These are phyloP conservation scores for Pleuronectes platessa DNA, from an alignment of 2,113 vertebrate species.

Conservation along the genomic window DNA sequence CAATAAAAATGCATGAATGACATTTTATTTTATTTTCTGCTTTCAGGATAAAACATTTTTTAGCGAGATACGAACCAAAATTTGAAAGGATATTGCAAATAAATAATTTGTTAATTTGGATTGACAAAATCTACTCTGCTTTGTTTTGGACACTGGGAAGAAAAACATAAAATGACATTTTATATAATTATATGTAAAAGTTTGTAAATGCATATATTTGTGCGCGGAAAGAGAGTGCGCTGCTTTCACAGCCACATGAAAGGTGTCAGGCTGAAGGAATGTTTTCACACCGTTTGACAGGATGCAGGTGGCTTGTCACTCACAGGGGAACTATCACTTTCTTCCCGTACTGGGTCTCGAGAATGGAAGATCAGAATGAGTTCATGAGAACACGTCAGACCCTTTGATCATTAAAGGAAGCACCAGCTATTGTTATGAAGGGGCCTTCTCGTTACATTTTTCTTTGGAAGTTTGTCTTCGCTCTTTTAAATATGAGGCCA, in stretches of 20 bases:
- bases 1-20: too few relatives aligned
- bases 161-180: too few relatives aligned
- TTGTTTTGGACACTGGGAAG: too few relatives aligned
- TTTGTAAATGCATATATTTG: not conserved
- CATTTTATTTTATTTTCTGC: not conserved
- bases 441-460: too few relatives aligned
- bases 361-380: not conserved
- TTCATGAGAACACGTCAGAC: not conserved
- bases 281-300: not conserved
- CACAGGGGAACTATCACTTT: too few relatives aligned
- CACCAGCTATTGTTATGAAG: too few relatives aligned
- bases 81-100: not conserved
- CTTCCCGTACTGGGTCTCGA: not conserved
- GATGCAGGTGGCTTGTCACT: not conserved
- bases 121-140: not conserved
- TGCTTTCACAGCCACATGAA: slow-evolving; percentile 6
- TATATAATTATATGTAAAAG: too few relatives aligned
- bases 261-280: not conserved
- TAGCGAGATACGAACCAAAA: not conserved
- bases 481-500: too few relatives aligned
- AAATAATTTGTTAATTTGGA: not conserved
- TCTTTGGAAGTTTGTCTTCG: too few relatives aligned
- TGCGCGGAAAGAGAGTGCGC: not conserved
- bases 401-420: too few relatives aligned
- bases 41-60: too few relatives aligned